Evolutionary conservation across 2,113 vertebrate species (phyloP), one percentile per base, ranked within the genome.

Genomic region (Dasyprocta punctata): DNA sequence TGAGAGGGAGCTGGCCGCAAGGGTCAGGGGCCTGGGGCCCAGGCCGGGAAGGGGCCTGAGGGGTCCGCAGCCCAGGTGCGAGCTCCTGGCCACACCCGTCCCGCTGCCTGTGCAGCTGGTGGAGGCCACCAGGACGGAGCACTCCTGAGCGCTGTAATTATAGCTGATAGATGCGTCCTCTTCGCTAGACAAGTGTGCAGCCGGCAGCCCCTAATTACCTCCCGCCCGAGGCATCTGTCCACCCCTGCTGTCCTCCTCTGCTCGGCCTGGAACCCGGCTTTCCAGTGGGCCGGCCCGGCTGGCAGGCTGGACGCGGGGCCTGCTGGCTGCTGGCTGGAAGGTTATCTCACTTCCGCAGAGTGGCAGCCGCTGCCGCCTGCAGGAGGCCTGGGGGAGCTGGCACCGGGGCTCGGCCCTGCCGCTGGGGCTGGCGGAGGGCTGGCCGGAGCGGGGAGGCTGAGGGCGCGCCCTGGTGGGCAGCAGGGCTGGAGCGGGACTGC

Each of bases 131-230:
- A 28, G 71, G 63, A 93, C 89, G 63, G 58, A 22, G 17, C 63
- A 4, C 81, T 87, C 78, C 38, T n/a, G 80, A 58, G 84, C 81
- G 65, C 67, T 75, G 5, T 97, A 98, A 98, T 98, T 97, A 98
- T 8, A 96, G 94, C 54, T 1, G 10, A 61, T 60, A 92, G 91
- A 73, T 8, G 14, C 7, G 4, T 95, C 96, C 86, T 91, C n/a
- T 95, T 47, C 61, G 60, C 41, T 10, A 94, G 92, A 89, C 85
- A 89, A 96, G 83, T 17, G 3, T 61, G 58, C 71, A 92, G 69
- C 58, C 22, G 0, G 90, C 96, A 98, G 95, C 88, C 94, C 82
- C 96, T 98, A 96, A 98, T 98, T 98, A 97, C 90, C 96, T 90
- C 94, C 94, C 86, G 60, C 92, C 77, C n/a, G 89, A 96, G 96